A percentile compares a stretch with the other conserved stretches of the same genome.
Conservation (phyloP, 2,797 vertebrate genomes). For the Tarsius wallacei region DNA sequence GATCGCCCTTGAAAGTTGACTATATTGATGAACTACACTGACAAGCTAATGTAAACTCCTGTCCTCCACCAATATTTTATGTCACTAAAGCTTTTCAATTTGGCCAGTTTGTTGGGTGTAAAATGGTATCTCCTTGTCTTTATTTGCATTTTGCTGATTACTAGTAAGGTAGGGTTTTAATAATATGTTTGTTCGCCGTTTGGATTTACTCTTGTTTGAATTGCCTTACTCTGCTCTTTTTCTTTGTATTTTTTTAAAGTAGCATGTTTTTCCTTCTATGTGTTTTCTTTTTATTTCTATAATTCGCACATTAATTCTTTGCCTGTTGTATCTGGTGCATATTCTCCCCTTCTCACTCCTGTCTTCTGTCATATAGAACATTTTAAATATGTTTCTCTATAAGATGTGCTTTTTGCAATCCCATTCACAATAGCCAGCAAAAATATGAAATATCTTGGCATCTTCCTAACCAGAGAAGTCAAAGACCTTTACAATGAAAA, state of each 20-base stretch:
- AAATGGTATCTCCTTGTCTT: neutral
- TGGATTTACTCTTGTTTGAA: conserved; percentile 3
- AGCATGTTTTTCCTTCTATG: neutral
- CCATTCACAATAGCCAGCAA: too few species aligned
- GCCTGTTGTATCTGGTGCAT: neutral
- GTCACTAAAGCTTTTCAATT: neutral
- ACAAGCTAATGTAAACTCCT: neutral
- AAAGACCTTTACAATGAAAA: too few species aligned
- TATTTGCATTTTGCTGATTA: conserved; percentile 21
- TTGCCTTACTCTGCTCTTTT: neutral
- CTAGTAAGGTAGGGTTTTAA: neutral
- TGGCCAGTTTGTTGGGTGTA: neutral
- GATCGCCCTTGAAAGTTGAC: neutral
- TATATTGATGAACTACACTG: neutral
- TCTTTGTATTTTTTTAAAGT: conserved; percentile 15
- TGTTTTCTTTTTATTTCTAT: neutral
- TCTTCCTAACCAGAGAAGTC: too few species aligned
- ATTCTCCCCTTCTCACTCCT: neutral
- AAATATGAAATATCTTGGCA: too few species aligned
- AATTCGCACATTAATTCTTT: neutral
- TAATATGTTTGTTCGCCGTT: neutral
- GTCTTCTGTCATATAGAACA: neutral
- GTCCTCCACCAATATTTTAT: neutral
- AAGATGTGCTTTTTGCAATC: neutral
- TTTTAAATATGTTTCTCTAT: neutral